A percentile compares a stretch with the other conserved stretches of the same genome.
Conservation (phyloP, 2,888 invertebrate genomes). For the Lissonota sp. region DNA sequence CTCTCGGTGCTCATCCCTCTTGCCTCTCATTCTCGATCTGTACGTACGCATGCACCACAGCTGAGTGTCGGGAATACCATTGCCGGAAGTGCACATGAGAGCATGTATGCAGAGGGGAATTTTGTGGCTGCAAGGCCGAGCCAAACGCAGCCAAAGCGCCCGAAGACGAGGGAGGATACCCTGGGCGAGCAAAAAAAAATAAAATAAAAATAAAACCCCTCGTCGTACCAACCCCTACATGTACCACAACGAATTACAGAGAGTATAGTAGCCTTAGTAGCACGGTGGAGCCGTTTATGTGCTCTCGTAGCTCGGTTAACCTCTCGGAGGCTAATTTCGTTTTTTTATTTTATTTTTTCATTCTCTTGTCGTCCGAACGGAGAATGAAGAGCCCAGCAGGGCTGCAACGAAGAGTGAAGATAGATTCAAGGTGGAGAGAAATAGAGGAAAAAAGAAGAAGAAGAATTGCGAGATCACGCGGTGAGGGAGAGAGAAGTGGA, state of each 20-base stretch:
- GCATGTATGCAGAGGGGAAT: conserved; percentile 5
- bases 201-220: conserved; percentile 1
- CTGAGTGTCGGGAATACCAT: conserved; percentile 46
- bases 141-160: not conserved
- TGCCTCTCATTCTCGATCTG: conserved; percentile 7
- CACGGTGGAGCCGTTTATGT: conserved; percentile 16
- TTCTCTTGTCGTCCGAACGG: not conserved
- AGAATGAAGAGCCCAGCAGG: conserved; percentile 17
- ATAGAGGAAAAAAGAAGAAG: conserved; percentile 15
- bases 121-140: conserved; percentile 10
- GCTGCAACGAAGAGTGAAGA: conserved; percentile 12
- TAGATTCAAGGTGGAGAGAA: conserved; percentile 34
- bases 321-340: conserved; percentile 29
- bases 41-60: conserved; percentile 8
- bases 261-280: not conserved
- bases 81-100: conserved; percentile 40
- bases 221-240: conserved; percentile 25
- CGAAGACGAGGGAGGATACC: conserved; percentile 55
- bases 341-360: not conserved
- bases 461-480: not conserved
- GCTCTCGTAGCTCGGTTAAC: conserved; percentile 17
- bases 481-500: not conserved
- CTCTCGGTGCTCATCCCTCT: conserved; percentile 7
- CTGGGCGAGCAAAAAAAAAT: too few species aligned
- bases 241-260: not conserved